Evolutionary conservation across 2,113 vertebrate species (phyloP).

Genomic region (human): GRCh38 chrX:76767501-76768000

Average conservation of each 20-base stretch:
- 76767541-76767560: not conserved
- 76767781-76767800: slow-evolving; percentile 83
- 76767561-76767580: not conserved
- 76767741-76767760: slow-evolving; percentile 73
- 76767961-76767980: slow-evolving; percentile 80
- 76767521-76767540: not conserved
- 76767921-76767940: slow-evolving; percentile 82
- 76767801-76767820: slow-evolving; percentile 84
- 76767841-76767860: slow-evolving; percentile 81
- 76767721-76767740: not conserved
- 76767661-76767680: not conserved
- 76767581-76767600: not conserved
- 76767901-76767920: slow-evolving; percentile 82
- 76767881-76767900: slow-evolving; percentile 80
- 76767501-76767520: not conserved
- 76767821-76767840: slow-evolving; percentile 79
- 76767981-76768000: slow-evolving; percentile 78
- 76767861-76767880: slow-evolving; percentile 82
- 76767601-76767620: not conserved
- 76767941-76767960: slow-evolving; percentile 79
- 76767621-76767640: not conserved
- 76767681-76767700: not conserved
- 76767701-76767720: not conserved
- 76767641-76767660: not conserved
- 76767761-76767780: slow-evolving; percentile 67